Percentiles rank a stretch among this genome's conserved stretches.
These are phyloP conservation scores for Andrena praecox DNA, from an alignment of 2,888 invertebrate species.

Conservation along the genomic window DNA sequence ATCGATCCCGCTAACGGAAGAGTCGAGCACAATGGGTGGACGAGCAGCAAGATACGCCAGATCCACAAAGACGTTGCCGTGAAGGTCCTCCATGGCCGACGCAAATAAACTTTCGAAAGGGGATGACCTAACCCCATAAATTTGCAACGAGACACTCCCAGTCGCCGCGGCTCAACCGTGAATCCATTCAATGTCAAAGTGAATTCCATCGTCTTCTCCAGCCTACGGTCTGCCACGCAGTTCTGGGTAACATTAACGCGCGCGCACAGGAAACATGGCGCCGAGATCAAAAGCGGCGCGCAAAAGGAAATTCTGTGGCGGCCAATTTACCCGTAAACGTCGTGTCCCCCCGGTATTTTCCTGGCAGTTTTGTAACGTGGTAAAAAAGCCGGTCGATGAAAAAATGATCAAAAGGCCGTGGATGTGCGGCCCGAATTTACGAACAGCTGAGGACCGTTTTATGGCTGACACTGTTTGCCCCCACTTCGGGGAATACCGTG, in stretches of 20 bases:
- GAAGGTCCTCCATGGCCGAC: conserved; percentile 46
- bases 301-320: conserved; percentile 42
- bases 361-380: background rate
- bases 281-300: conserved; percentile 49
- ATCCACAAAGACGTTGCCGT: conserved; percentile 42
- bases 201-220: conserved; percentile 61
- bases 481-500: conserved; percentile 21
- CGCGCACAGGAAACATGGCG: conserved; percentile 43
- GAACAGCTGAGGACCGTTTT: conserved; percentile 6
- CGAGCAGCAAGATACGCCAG: conserved; percentile 9
- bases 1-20: conserved; percentile 9
- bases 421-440: conserved; percentile 25
- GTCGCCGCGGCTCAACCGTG: conserved; percentile 73
- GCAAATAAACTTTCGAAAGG: conserved; percentile 73
- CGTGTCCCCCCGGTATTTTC: conserved; percentile 23
- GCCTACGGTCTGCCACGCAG: background rate
- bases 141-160: conserved; percentile 77
- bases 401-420: conserved; percentile 22
- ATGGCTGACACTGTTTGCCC: background rate
- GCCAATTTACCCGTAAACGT: conserved; percentile 54
- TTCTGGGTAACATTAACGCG: background rate
- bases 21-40: conserved; percentile 7
- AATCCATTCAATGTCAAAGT: conserved; percentile 77
- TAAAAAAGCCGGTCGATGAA: conserved; percentile 17
- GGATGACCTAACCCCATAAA: conserved; percentile 79